Conservation (phyloP, 1,140 invertebrate species). For the Drosophila insularis region DNA sequence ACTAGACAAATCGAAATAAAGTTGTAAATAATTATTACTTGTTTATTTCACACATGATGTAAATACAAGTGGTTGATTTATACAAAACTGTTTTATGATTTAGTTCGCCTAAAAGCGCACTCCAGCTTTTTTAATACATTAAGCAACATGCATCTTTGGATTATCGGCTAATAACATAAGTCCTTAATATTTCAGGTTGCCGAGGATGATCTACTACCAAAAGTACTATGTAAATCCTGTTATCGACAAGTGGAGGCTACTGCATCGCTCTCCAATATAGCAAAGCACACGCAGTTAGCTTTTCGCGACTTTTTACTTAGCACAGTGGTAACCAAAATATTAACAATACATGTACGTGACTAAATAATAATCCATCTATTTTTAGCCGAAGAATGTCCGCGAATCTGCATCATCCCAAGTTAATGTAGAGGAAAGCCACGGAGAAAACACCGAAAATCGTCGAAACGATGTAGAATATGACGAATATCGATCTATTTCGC, state of each 20-base stretch:
- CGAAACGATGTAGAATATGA: slow-evolving; percentile 3
- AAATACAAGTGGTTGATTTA: not conserved
- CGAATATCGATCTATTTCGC: slow-evolving; percentile 56
- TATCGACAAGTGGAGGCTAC: slow-evolving; percentile 78
- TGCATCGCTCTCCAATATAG: slow-evolving; percentile 75
- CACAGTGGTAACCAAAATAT: slow-evolving; percentile 56
- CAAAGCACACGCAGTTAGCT: slow-evolving; percentile 71
- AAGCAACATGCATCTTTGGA: not conserved
- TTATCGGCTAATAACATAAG: slow-evolving; percentile 10
- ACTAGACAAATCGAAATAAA: too few species aligned
- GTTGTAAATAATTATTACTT: too few species aligned
- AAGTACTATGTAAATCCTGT: slow-evolving; percentile 75
- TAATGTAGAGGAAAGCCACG: not conserved
- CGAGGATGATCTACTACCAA: slow-evolving; percentile 72
- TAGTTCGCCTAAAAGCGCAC: not conserved
- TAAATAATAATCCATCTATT: not conserved
- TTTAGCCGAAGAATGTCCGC: slow-evolving; percentile 56
- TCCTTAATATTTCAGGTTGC: slow-evolving; percentile 42
- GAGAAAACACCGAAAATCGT: not conserved
- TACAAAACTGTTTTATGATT: not conserved
- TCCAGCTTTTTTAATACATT: not conserved
- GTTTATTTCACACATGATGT: too few species aligned
- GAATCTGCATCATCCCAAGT: slow-evolving; percentile 37
- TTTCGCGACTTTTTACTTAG: slow-evolving; percentile 72
- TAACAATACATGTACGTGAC: not conserved